A percentile compares a stretch with the other conserved stretches of the same genome.
Conservation (phyloP, 2,797 vertebrate genomes). For the Pipistrellus pipistrellus region DNA sequence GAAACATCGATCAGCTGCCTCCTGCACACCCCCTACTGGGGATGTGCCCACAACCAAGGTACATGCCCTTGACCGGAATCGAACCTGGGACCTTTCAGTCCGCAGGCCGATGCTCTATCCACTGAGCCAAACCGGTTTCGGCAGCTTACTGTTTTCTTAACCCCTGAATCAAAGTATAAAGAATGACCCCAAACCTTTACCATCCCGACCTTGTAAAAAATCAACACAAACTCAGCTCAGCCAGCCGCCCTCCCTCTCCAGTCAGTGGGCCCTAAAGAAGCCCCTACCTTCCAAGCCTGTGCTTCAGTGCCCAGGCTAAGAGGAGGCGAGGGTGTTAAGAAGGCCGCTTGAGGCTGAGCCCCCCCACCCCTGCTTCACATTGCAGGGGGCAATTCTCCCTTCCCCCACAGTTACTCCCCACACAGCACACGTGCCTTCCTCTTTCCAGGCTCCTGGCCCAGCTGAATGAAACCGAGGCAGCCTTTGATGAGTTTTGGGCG, state of each 20-base stretch:
- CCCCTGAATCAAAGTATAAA: neutral
- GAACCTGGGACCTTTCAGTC: no score
- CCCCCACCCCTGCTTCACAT: fast-evolving
- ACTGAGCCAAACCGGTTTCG: no score
- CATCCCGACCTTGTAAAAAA: neutral
- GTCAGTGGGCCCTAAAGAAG: neutral
- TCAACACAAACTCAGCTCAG: neutral
- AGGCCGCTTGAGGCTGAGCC: neutral
- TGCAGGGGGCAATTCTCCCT: neutral
- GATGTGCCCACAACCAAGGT: no score
- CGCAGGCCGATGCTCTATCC: no score
- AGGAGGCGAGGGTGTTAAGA: neutral
- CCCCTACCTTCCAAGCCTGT: neutral
- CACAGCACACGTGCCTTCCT: neutral
- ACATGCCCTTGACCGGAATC: no score
- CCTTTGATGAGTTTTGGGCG: conserved; percentile 98
- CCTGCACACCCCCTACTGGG: no score
- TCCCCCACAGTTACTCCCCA: neutral
- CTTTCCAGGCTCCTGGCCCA: conserved; percentile 93
- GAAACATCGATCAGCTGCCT: no score
- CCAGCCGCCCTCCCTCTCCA: neutral
- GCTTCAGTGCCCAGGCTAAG: neutral
- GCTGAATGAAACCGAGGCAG: conserved; percentile 95
- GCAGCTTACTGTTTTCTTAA: neutral
- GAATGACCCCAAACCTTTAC: neutral